phyloP scores from a whole-genome alignment of 2,113 vertebrate species.

The Menidia beryllina region DNA sequence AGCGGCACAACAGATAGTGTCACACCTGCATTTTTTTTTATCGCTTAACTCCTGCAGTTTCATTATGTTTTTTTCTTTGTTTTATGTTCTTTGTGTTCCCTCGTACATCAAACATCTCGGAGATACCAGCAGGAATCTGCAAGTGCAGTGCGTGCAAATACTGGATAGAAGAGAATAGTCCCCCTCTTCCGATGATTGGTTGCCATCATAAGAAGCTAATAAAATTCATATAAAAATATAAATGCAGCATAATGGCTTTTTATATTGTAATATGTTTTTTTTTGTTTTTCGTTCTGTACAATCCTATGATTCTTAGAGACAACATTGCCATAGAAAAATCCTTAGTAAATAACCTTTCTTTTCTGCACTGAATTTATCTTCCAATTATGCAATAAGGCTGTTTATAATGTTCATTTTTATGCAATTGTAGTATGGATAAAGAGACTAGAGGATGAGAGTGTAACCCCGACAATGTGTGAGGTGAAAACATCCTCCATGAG shows the following conservation, averaged over 20 bases:
- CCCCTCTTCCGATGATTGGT: conserved; percentile 18
- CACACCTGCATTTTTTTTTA: conserved; percentile 56
- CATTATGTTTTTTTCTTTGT: conserved; percentile 21
- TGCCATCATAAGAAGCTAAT: neutral
- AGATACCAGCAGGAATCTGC: conserved; percentile 3
- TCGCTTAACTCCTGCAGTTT: conserved; percentile 31
- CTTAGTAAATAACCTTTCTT: neutral
- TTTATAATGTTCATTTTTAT: neutral
- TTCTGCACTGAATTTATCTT: neutral
- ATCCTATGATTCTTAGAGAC: conserved; percentile 13
- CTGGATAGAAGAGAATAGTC: conserved; percentile 15
- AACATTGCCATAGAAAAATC: conserved; percentile 8
- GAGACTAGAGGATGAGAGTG: conserved; percentile 16
- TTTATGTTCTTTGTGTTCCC: neutral
- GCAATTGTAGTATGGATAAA: conserved; percentile 14
- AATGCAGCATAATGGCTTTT: conserved; percentile 9
- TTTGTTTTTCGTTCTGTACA: conserved; percentile 2
- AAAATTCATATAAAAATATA: conserved; percentile 11
- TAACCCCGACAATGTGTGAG: conserved; percentile 40
- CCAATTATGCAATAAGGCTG: neutral
- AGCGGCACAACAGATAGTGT: conserved; percentile 40
- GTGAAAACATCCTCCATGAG: conserved; percentile 43
- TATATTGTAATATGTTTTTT: conserved; percentile 3
- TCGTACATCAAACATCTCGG: neutral
- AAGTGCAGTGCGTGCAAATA: conserved; percentile 13